phyloP scores from a whole-genome alignment of 2,113 vertebrate species.

The Odontophorus gujanensis region DNA sequence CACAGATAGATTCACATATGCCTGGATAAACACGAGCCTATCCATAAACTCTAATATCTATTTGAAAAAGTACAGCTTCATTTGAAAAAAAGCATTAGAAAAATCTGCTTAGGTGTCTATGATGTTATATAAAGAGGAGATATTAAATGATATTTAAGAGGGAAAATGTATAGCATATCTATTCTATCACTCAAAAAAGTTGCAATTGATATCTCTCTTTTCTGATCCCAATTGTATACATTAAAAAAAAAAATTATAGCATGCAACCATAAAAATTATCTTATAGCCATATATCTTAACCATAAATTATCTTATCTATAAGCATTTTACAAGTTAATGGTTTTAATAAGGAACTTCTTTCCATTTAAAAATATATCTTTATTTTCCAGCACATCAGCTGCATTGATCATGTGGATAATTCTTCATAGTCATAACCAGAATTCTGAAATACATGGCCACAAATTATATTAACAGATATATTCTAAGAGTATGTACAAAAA shows the following conservation, averaged over 20 bases:
- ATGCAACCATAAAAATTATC: background rate
- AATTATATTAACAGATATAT: background rate
- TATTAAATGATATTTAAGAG: background rate
- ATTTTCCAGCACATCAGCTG: background rate
- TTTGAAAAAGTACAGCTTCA: background rate
- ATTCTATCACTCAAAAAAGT: background rate
- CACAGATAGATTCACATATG: background rate
- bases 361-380: background rate
- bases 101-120: background rate
- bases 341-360: background rate
- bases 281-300: too few species aligned
- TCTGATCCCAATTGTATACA: background rate
- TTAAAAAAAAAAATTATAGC: background rate
- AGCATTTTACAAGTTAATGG: background rate
- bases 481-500: background rate
- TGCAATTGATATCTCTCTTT: background rate
- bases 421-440: background rate
- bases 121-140: background rate
- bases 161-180: background rate
- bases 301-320: background rate
- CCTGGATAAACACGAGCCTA: background rate
- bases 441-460: background rate
- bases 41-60: background rate
- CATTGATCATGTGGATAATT: background rate
- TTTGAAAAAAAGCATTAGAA: background rate